Evolutionary conservation across 2,888 invertebrate genomes (phyloP).

Genomic region (Chaitophorus viminalis): DNA sequence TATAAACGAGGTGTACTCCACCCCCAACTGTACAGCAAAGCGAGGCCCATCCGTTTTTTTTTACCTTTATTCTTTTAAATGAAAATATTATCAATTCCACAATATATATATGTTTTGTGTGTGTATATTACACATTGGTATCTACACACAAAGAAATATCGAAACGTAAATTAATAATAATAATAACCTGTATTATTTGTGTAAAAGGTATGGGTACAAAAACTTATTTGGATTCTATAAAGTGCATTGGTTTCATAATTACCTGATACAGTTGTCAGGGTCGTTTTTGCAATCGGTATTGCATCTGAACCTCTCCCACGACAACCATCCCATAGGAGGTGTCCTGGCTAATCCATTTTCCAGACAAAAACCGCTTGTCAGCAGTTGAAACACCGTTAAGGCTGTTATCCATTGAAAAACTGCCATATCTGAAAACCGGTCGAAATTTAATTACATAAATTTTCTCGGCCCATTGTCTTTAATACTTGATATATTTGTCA

Average conservation of each 20-base stretch:
- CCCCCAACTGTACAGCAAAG: too few relatives aligned
- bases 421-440: conserved; percentile 8
- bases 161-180: too few relatives aligned
- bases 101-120: background rate
- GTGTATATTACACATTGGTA: background rate
- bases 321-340: conserved; percentile 81
- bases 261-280: conserved; percentile 77
- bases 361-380: conserved; percentile 65
- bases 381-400: conserved; percentile 36
- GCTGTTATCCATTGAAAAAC: conserved; percentile 43
- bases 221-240: background rate
- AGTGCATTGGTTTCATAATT: conserved; percentile 58
- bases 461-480: background rate
- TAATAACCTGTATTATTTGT: too few relatives aligned
- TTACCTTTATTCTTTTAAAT: background rate
- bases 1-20: too few relatives aligned
- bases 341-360: conserved; percentile 76
- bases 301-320: conserved; percentile 77
- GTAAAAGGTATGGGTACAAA: too few relatives aligned
- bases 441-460: background rate
- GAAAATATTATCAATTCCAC: background rate
- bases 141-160: background rate
- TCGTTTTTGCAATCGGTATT: conserved; percentile 74
- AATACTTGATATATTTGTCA: background rate
- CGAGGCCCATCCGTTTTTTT: too few relatives aligned